Evolutionary conservation across 2,113 vertebrate genomes (phyloP).

Genomic region (Trinectes maculatus): DNA sequence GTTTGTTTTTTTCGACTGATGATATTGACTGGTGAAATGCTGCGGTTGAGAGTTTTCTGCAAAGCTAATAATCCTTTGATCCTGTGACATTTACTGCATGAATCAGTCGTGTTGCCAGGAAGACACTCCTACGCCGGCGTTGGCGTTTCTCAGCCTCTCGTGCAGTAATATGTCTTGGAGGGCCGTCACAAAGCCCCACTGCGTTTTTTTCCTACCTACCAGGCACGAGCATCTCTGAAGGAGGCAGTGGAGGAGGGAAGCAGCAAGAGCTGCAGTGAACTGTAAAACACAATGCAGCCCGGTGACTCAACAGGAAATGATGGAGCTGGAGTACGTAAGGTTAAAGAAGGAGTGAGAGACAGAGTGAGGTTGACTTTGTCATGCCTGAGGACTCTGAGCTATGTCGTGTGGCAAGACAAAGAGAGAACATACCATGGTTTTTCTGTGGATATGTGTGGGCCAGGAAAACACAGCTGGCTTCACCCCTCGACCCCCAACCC

Average conservation of each 20-base stretch:
- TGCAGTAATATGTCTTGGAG: slow-evolving; percentile 10
- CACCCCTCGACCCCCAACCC: slow-evolving; percentile 16
- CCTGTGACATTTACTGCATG: slow-evolving; percentile 23
- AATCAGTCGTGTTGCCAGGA: slow-evolving; percentile 50
- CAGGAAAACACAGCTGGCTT: slow-evolving; percentile 38
- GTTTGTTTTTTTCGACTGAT: not conserved
- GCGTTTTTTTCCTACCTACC: slow-evolving; percentile 17
- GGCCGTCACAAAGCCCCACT: not conserved
- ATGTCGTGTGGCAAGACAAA: slow-evolving; percentile 35
- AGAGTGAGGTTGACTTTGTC: slow-evolving; percentile 35
- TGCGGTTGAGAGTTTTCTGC: slow-evolving; percentile 17
- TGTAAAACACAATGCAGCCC: slow-evolving; percentile 62
- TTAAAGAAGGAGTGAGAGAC: slow-evolving; percentile 56
- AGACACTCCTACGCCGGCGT: slow-evolving; percentile 43
- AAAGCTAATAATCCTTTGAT: slow-evolving; percentile 49
- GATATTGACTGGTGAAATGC: slow-evolving; percentile 5
- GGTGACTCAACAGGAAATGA: slow-evolving; percentile 80
- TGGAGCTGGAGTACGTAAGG: slow-evolving; percentile 58
- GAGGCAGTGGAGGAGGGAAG: slow-evolving; percentile 58
- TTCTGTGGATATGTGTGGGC: slow-evolving; percentile 58
- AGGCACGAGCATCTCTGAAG: slow-evolving; percentile 31
- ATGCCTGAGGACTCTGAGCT: slow-evolving; percentile 58
- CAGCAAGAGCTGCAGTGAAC: slow-evolving; percentile 38
- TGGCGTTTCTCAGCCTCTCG: slow-evolving; percentile 15
- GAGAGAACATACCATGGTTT: slow-evolving; percentile 3